phyloP scores from a whole-genome alignment of 2,113 vertebrate species.

The Corythaixoides concolor region DNA sequence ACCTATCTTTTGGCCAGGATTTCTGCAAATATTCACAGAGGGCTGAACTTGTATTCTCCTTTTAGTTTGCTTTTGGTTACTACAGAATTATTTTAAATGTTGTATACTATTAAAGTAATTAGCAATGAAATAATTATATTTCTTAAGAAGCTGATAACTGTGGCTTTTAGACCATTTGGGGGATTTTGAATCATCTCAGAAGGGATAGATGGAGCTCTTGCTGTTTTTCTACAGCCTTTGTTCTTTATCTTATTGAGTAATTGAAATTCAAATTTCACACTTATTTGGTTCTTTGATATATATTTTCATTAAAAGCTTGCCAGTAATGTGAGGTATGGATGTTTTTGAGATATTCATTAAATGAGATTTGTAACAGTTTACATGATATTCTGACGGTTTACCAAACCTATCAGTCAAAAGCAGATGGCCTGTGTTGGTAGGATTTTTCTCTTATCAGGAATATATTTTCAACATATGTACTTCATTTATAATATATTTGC shows the following conservation, averaged over 20 bases:
- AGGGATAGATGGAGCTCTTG: constrained; percentile 46
- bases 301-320: constrained; percentile 58
- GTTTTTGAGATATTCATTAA: constrained; percentile 41
- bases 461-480: constrained; percentile 11
- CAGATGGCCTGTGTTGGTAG: constrained; percentile 49
- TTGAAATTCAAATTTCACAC: constrained; percentile 28
- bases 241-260: constrained; percentile 6
- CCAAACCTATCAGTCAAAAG: constrained; percentile 60
- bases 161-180: background rate
- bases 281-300: constrained; percentile 17
- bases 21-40: background rate
- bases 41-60: background rate
- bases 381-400: constrained; percentile 53
- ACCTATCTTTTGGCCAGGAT: background rate
- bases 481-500: constrained; percentile 9
- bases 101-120: background rate
- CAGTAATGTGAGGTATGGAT: constrained; percentile 33
- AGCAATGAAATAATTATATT: background rate
- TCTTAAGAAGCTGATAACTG: background rate
- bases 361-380: constrained; percentile 61
- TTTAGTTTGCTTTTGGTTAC: background rate
- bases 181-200: background rate
- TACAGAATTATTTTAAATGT: background rate
- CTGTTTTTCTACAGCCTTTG: constrained; percentile 4
- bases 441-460: constrained; percentile 29